Evolutionary conservation across 2,888 invertebrate species (phyloP), one percentile per base, ranked within the genome.

Genomic region (Sinopyrophorus schimmeli): DNA sequence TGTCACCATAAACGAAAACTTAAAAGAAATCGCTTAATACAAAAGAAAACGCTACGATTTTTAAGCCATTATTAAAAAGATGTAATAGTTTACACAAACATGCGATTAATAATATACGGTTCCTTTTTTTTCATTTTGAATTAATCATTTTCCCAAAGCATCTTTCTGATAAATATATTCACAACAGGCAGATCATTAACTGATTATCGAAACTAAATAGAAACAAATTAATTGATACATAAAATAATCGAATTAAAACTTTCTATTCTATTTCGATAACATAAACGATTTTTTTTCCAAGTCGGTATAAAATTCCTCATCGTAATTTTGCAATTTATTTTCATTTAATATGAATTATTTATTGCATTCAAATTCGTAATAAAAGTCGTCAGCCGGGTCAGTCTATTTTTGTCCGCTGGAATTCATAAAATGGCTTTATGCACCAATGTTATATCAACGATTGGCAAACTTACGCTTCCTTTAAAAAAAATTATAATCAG

Each of bases 311-410:
- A n/a, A 51, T 51, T 46, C 31, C 35, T 51, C 50, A 20, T 46
- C 35, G 24, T 47, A 38, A 42, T 31, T 31, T 42, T 27, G 21
- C 31, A 39, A 50, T 50, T 43, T 23, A 15, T 40, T 7, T 38
- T 35, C 43, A 23, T 40, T 44, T 43, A 7, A n/a, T 18, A 28
- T 39, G 32, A 31, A 50, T 43, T 47, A 35, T 46, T 52, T 43
- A 37, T 48, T 47, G 37, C 49, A 34, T 48, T 50, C 50, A 44
- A n/a, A 55, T 51, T 60, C 59, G 47, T 60, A 58, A 59, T 48
- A 60, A 61, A 58, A 58, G 69, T 70, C 70, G 61, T 69, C 66
- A 64, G 70, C 70, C 71, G 71, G 70, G 71, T 71, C 70, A 70
- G 70, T 70, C 70, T 70, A 68, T 62, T 62, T 64, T 65, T 61